phyloP scores from a whole-genome alignment of 2,797 vertebrate species.

The Numenius phaeopus region DNA sequence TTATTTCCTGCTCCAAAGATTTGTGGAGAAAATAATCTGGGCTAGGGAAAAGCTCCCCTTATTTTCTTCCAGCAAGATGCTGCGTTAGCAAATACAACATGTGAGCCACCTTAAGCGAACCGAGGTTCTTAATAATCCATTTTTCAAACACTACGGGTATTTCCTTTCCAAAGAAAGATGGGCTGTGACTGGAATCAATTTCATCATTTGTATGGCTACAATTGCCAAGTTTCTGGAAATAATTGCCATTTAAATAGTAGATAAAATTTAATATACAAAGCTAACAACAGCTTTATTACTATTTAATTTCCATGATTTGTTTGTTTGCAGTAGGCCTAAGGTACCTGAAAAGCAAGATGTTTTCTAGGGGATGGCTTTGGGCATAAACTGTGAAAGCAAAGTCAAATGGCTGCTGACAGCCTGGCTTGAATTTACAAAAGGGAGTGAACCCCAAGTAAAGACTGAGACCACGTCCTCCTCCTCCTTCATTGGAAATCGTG shows the following conservation, averaged over 20 bases:
- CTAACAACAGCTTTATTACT: slow-evolving; percentile 73
- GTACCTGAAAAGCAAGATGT: slow-evolving; percentile 38
- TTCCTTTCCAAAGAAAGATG: slow-evolving; percentile 75
- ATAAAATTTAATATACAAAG: slow-evolving; percentile 69
- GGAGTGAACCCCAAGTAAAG: background rate
- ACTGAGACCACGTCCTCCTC: background rate
- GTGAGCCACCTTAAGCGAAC: slow-evolving; percentile 68
- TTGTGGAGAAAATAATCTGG: slow-evolving; percentile 73
- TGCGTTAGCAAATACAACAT: slow-evolving; percentile 71
- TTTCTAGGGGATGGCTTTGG: slow-evolving; percentile 8
- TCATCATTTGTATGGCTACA: slow-evolving; percentile 67
- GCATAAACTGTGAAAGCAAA: background rate
- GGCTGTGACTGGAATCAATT: slow-evolving; percentile 74
- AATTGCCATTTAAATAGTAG: slow-evolving; percentile 71
- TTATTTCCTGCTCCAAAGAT: slow-evolving; percentile 93
- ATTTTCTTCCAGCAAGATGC: slow-evolving; percentile 60
- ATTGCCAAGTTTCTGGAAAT: slow-evolving; percentile 76
- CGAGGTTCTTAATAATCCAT: slow-evolving; percentile 70
- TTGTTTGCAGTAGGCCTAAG: slow-evolving; percentile 62
- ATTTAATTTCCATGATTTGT: slow-evolving; percentile 75
- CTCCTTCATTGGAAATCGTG: background rate
- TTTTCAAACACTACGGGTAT: slow-evolving; percentile 76
- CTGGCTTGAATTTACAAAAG: slow-evolving; percentile 28
- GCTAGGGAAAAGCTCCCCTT: slow-evolving; percentile 59
- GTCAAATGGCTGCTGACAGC: background rate